These are phyloP conservation scores for Megalops cyprinoides DNA, from an alignment of 2,797 vertebrate genomes.

Conservation along the genomic window DNA sequence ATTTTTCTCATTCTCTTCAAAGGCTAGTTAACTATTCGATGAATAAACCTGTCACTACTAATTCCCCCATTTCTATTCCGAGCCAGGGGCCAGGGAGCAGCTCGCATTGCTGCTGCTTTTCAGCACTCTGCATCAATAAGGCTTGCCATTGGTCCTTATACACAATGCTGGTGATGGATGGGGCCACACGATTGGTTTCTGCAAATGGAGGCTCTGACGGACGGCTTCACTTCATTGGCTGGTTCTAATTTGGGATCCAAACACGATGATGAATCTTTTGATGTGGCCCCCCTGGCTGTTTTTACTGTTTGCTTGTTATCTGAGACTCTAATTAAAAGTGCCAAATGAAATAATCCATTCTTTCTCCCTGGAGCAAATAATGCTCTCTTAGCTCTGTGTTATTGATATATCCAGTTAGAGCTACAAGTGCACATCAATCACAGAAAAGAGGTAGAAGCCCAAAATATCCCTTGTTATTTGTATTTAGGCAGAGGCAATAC, in stretches of 20 bases:
- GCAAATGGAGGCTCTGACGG: conserved; percentile 67
- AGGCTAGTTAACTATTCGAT: conserved; percentile 87
- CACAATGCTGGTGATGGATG: conserved; percentile 69
- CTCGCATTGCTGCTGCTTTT: conserved; percentile 69
- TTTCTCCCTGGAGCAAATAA: conserved; percentile 6
- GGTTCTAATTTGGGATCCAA: conserved; percentile 65
- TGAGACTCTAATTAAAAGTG: conserved; percentile 67
- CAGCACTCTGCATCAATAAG: conserved; percentile 75
- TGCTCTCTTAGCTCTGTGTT: not conserved
- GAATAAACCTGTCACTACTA: conserved; percentile 91
- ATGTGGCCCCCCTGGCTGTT: conserved; percentile 51
- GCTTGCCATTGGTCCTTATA: conserved; percentile 71
- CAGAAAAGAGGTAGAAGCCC: not conserved
- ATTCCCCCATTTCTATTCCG: conserved; percentile 80
- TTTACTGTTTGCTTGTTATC: conserved; percentile 56
- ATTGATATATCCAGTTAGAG: conserved; percentile 15
- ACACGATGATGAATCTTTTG: conserved; percentile 60
- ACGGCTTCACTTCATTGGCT: conserved; percentile 71
- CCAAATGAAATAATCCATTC: conserved; percentile 58
- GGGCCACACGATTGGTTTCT: conserved; percentile 69
- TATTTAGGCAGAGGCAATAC: not conserved
- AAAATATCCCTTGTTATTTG: not conserved
- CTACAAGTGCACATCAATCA: conserved; percentile 18
- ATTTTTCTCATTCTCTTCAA: conserved; percentile 78
- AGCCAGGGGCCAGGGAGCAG: conserved; percentile 54